A percentile compares a stretch with the other conserved stretches of the same genome.
phyloP scores from a whole-genome alignment of 2,113 vertebrate species.

The Leptocoma aspasia region DNA sequence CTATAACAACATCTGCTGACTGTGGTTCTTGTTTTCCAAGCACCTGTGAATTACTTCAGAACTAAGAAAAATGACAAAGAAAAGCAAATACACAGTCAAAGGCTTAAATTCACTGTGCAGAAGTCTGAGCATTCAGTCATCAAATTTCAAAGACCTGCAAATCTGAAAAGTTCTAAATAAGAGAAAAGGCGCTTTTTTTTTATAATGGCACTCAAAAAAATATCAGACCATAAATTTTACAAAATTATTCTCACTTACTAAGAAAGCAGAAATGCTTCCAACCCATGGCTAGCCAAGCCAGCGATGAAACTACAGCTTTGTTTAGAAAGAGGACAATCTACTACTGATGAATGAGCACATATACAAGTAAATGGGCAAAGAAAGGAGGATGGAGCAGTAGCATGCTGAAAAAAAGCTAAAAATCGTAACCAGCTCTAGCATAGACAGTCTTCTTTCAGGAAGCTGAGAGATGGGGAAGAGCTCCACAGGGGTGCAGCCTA shows the following conservation, averaged over 20 bases:
- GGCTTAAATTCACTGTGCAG: background rate
- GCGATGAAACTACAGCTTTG: background rate
- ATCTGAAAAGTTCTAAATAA: background rate
- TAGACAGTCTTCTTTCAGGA: background rate
- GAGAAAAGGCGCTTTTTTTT: background rate
- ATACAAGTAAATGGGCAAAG: background rate
- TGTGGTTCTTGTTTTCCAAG: background rate
- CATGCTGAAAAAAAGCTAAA: background rate
- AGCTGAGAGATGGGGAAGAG: background rate
- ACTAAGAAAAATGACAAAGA: background rate
- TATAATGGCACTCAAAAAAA: background rate
- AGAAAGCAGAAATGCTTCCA: background rate
- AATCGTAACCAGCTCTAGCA: accelerated
- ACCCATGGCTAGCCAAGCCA: background rate
- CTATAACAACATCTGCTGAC: background rate
- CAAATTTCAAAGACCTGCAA: background rate
- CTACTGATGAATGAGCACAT: background rate
- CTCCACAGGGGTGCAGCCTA: background rate
- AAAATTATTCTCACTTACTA: background rate
- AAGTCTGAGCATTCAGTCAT: background rate
- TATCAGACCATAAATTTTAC: background rate
- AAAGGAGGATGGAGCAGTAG: background rate
- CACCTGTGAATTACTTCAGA: background rate
- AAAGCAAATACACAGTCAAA: background rate
- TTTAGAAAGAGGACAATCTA: background rate